Evolutionary conservation across 2,797 vertebrate genomes (phyloP), one percentile per base, ranked within the genome.

Genomic region (Esox lucius): DNA sequence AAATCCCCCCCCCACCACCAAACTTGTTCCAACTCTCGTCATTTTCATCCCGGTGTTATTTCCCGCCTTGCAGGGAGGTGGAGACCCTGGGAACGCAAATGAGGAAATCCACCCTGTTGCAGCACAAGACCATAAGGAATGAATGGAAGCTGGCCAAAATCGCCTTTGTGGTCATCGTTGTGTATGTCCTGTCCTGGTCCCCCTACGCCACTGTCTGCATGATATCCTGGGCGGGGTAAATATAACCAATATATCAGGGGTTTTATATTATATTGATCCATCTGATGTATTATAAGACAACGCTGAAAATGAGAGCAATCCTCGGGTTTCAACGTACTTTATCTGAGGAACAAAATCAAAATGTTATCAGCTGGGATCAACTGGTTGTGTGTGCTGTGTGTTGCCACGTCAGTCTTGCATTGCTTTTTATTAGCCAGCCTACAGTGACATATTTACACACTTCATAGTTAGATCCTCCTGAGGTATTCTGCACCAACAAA

Each of bases 101-200:
- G 75, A 87, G 92, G 78, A 94, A 90, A 88, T 94, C 90, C 72
- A 91, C 83, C 69, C 76, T 90, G 71, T 91, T 89, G 87, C 89
- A 85, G 49, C 92, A 94, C 78, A 94, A 93, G 75, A 92, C 93
- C 66, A 89, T 97, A 39, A 94, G 80, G 84, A 96, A 86, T 51
- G 95, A 97, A 68, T 96, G 96, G 96, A 96, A 95, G 83, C 77
- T 97, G 91, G 96, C 95, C 69, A 97, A 96, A 86, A 95, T 97
- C 6, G 95, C 95, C 9, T 95, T 96, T 70, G 93, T 96, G 35
- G 92, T 94, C 80, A 96, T 97, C 65, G 82, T 96, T 71, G 95
- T 96, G 28, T 96, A 90, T 76, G 96, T 96, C 62, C 87, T 96
- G 70, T 96, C 95, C 75, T 97, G 96, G 96, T 94, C 95, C 42